Evolutionary conservation across 2,888 invertebrate genomes (phyloP), one percentile per base, ranked within the genome.

Genomic region (Charanyca ferruginea): DNA sequence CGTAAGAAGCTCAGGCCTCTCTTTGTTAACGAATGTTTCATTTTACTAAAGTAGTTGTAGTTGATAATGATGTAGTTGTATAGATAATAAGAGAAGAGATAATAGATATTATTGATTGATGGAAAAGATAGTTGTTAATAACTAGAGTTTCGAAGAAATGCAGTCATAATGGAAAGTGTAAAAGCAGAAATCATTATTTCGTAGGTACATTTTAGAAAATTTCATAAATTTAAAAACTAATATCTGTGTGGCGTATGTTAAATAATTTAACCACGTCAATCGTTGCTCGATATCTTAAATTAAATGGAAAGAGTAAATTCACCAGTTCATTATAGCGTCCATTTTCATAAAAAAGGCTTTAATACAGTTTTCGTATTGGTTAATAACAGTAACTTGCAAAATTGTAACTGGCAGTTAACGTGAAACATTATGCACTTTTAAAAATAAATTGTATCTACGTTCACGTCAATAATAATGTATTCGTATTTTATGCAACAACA

Each of bases 1-100:
- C 22, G 55, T 77, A 80, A 80, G 80, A 77, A 72, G 79, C 80
- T 83, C 73, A 74, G 63, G 63, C 62, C 66, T 68, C 66, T 73
- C 74, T 74, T 76, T 78, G 73, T 63, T 76, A 75, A 79, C 69
- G 55, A 76, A 60, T 66, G 47, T 77, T n/a, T 65, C 38, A 2
- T 42, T 35, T 42, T 41, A 59, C 3, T 47, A 16, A 52, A 57
- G 22, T 41, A 41, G 48, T 35, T 20, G 16, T 48, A 53, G 57
- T 62, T 60, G n/a, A 41, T 44, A 45, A 61, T 18, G 38, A 35
- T 52, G 18, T 45, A 42, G 32, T 4, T 47, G 6, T 28, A 41
- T n/a, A 41, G 18, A 2, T 35, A 1, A 23, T n/a, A n/a, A n/a
- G n/a, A n/a, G n/a, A n/a, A n/a, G n/a, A n/a, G n/a, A n/a, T n/a